Conservation (phyloP, 1,140 invertebrate species). For the Magallana angulata region DNA sequence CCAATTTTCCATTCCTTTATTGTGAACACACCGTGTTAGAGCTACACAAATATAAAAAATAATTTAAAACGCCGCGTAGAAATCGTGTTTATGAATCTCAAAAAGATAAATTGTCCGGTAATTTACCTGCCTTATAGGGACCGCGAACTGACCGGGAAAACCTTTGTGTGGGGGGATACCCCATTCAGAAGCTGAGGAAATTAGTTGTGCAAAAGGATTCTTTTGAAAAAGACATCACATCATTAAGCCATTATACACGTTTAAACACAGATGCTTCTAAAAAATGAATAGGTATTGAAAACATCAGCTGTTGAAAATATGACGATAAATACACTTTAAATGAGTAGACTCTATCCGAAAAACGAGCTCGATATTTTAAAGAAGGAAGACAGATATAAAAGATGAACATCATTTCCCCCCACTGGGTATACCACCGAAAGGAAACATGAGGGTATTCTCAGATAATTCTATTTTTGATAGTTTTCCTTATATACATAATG, state of each 20-base stretch:
- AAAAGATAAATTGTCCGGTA: slow-evolving; percentile 26
- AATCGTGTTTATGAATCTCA: not conserved
- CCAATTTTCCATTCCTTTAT: slow-evolving; percentile 31
- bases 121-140: not conserved
- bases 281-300: not conserved
- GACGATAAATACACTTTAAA: not conserved
- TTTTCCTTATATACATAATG: no score
- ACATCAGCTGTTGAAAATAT: slow-evolving; percentile 3
- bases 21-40: not conserved
- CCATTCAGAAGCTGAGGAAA: not conserved
- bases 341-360: not conserved
- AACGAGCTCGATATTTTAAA: not conserved
- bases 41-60: not conserved
- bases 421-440: no score
- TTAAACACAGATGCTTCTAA: slow-evolving; percentile 5
- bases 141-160: not conserved
- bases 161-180: not conserved
- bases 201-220: slow-evolving; percentile 28
- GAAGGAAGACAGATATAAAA: not conserved
- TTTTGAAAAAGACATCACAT: not conserved
- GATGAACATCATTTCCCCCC: not conserved
- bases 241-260: not conserved
- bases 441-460: no score
- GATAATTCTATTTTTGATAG: no score
- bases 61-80: not conserved